A percentile compares a stretch with the other conserved stretches of the same genome.
phyloP scores from a whole-genome alignment of 2,888 invertebrate species.

The Caenorhabditis sp. region DNA sequence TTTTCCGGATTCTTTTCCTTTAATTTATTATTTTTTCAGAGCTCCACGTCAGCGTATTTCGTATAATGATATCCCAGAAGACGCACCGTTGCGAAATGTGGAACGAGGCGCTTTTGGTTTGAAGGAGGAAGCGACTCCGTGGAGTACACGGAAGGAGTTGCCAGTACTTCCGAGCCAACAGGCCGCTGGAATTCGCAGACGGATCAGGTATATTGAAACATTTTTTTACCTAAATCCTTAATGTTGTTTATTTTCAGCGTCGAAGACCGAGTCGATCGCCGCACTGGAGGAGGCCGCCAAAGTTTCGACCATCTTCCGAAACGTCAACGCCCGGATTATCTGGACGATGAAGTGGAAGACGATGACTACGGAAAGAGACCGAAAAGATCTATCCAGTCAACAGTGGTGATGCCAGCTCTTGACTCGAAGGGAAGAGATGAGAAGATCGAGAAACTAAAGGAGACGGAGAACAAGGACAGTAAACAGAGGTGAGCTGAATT shows the following conservation, averaged over 20 bases:
- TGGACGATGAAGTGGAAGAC: constrained; percentile 51
- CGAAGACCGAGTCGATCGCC: constrained; percentile 36
- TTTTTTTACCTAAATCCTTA: neutral
- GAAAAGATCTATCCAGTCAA: constrained; percentile 65
- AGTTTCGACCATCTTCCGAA: constrained; percentile 49
- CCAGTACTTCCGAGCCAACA: constrained; percentile 9
- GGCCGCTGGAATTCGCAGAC: constrained; percentile 10
- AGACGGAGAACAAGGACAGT: constrained; percentile 76
- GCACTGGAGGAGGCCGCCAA: constrained; percentile 21
- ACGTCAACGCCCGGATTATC: constrained; percentile 49
- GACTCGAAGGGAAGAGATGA: constrained; percentile 91
- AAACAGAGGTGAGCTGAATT: constrained; percentile 69
- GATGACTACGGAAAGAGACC: constrained; percentile 48
- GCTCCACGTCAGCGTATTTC: constrained; percentile 44
- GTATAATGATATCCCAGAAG: constrained; percentile 48
- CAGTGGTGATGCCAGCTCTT: constrained; percentile 80
- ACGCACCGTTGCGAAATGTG: constrained; percentile 31
- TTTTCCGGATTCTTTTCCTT: neutral
- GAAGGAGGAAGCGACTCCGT: constrained; percentile 15
- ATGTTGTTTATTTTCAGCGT: constrained; percentile 15
- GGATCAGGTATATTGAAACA: constrained; percentile 20
- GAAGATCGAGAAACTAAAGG: constrained; percentile 90
- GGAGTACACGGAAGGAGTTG: constrained; percentile 19
- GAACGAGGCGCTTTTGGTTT: constrained; percentile 53
- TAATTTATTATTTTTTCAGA: constrained; percentile 1